These are phyloP conservation scores for Nyctibius grandis DNA, from an alignment of 2,797 vertebrate genomes.

Conservation along the genomic window DNA sequence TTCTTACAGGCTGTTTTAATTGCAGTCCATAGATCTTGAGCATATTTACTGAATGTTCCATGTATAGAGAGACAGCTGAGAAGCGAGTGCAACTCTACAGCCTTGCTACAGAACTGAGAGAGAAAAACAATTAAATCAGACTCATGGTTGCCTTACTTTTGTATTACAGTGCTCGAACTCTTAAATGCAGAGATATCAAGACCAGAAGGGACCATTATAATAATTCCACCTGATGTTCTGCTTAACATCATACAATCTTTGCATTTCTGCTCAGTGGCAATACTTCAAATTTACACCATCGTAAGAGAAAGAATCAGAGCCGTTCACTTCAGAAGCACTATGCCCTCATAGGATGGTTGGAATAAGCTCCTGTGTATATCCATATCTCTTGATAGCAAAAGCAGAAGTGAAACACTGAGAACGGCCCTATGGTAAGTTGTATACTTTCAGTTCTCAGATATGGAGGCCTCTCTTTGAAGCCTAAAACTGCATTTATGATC, in stretches of 20 bases:
- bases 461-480: neutral
- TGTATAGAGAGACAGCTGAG: neutral
- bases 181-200: neutral
- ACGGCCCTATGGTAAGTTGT: rapidly evolving
- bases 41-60: neutral
- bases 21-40: slow-evolving; percentile 15
- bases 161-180: neutral
- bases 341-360: rapidly evolving
- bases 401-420: neutral
- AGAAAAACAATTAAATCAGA: neutral
- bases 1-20: slow-evolving; percentile 34
- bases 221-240: neutral
- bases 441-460: neutral
- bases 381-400: neutral
- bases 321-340: neutral
- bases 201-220: neutral
- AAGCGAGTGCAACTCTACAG: neutral
- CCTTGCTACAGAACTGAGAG: neutral
- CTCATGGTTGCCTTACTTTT: neutral
- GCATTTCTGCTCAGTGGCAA: neutral
- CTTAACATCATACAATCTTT: neutral
- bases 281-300: neutral
- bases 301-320: neutral
- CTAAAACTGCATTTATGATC: neutral
- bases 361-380: neutral